Base-by-base conservation (phyloP, 2,797 vertebrate species). In the Phaenicophaeus curvirostris region DNA sequence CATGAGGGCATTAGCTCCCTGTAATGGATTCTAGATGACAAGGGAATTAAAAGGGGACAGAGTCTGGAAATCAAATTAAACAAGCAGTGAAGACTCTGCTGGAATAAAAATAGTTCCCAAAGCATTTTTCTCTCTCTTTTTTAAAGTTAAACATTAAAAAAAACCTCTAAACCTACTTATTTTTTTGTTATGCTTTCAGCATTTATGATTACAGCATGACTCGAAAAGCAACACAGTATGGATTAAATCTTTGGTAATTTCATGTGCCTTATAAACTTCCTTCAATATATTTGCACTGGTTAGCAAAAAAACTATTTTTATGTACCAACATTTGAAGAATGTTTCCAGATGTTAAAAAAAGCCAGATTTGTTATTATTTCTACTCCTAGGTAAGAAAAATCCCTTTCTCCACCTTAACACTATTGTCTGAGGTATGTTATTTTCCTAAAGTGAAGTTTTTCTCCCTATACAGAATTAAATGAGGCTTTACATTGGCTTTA, bases 1-100 rank as follows among this genome's bases (percentile, higher is more conserved):
- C 94, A 95, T 73, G 90, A 93, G 93, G 95, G 95, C 97, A 97
- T 97, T 97, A 97, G 96, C 97, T 97, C 90, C 76, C 92, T 33
- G 1, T 95, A 93, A 92, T 92, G 96, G 95, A 85, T 96, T 96
- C 88, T 85, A 74, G 91, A 93, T 80, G 93, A 71, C 93, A 81
- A 73, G 95, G 78, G 90, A 96, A 96, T 94, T 95, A 93, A 96
- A 95, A 90, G 7, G 53, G 95, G 94, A 93, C 80, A 92, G 69
- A 90, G 73, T 90, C 91, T 8, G 13, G 78, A 65, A 89, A 94
- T 71, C 41, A 96, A 95, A 98, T 94, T 81, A 97, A 96, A 94
- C 65, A 84, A 95, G 68, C 44, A 87, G 5, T 67, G 91, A 92
- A 96, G 95, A 84, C 55, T 90, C 87, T 79, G 42, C 73, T 90